phyloP scores from a whole-genome alignment of 2,888 invertebrate genomes.

The Ophonus ardosiacus region DNA sequence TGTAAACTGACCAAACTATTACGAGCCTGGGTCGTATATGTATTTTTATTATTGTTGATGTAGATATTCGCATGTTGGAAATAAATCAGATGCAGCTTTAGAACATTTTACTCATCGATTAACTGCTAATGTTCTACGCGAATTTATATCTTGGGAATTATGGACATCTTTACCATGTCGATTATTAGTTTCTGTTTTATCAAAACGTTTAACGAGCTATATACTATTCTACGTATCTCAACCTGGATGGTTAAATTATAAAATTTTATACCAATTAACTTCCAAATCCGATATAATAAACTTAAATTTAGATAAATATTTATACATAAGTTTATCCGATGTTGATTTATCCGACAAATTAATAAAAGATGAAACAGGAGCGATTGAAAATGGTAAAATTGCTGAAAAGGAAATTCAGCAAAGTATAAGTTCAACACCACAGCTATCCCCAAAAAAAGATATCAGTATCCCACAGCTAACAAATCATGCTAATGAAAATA shows the following conservation, averaged over 20 bases:
- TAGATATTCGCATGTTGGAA: conserved; percentile 73
- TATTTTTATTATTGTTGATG: neutral
- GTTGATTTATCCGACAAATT: conserved; percentile 65
- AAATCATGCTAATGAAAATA: neutral
- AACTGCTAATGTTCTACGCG: conserved; percentile 79
- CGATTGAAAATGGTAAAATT: conserved; percentile 22
- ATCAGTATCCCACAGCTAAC: neutral
- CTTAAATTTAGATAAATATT: conserved; percentile 69
- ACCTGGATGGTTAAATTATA: conserved; percentile 77
- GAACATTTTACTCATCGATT: conserved; percentile 81
- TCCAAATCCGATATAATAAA: conserved; percentile 67
- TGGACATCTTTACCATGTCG: conserved; percentile 83
- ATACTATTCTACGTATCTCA: conserved; percentile 76
- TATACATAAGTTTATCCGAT: conserved; percentile 68
- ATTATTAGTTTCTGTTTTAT: conserved; percentile 80
- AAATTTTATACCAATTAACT: conserved; percentile 68
- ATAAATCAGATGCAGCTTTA: conserved; percentile 74
- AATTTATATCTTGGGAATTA: conserved; percentile 83
- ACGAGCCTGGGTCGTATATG: too few relatives aligned
- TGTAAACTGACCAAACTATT: too few relatives aligned
- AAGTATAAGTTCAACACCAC: conserved; percentile 51
- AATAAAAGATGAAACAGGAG: neutral
- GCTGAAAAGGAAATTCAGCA: conserved; percentile 4
- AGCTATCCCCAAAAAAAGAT: conserved; percentile 57
- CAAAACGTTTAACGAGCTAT: conserved; percentile 79